A percentile compares a stretch with the other conserved stretches of the same genome.
Conservation (phyloP, 2,797 vertebrate genomes). For the Melanotaenia nigrans region DNA sequence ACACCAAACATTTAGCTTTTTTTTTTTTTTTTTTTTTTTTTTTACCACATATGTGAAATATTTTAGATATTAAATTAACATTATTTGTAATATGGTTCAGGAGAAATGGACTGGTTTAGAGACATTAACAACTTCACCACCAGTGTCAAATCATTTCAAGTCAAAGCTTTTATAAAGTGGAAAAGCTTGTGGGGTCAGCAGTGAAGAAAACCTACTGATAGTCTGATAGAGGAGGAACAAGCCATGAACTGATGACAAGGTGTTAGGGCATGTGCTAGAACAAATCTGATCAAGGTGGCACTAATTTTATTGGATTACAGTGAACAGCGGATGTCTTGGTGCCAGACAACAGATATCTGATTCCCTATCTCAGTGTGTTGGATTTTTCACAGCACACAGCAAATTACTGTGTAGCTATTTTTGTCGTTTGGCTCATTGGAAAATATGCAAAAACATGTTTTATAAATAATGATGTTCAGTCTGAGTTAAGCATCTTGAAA, state of each 20-base stretch:
- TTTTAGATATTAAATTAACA: background rate
- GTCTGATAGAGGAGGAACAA: background rate
- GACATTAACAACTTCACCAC: background rate
- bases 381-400: background rate
- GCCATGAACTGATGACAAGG: background rate
- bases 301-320: conserved; percentile 1
- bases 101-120: background rate
- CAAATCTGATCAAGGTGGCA: background rate
- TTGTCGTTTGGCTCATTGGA: too few relatives aligned
- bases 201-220: background rate
- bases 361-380: background rate
- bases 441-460: too few relatives aligned
- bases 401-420: background rate
- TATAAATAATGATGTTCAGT: too few relatives aligned
- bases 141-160: too few relatives aligned
- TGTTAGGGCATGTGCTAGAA: conserved; percentile 18
- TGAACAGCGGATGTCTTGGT: background rate
- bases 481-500: too few relatives aligned
- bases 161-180: conserved; percentile 3
- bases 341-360: background rate
- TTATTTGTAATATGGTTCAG: background rate
- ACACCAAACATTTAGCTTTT: too few relatives aligned
- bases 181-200: background rate
- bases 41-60: background rate
- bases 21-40: too few relatives aligned